Base-by-base conservation (phyloP, 1,140 invertebrate species). In the Hirudo medicinalis region DNA sequence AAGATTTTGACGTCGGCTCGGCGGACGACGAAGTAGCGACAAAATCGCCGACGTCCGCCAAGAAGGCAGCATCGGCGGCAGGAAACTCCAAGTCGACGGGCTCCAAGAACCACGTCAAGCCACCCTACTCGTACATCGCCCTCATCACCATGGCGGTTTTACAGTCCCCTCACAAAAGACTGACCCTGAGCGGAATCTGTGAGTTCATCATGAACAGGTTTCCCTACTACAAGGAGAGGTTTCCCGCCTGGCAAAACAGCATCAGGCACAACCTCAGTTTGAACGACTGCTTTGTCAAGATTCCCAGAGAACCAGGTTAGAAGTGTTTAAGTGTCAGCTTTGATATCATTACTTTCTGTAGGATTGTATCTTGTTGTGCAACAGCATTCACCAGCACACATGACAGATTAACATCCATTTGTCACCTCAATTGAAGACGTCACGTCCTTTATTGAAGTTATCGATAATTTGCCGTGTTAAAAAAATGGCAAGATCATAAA, bases 121-220 rank as follows among this genome's bases (percentile, higher is more conserved):
- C 94, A 2, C 92, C 94, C 0, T 97, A 97, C 80, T 97, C 93
- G 0, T 98, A 98, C 83, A 97, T 98, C 74, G 94, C 94, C 0
- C 84, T 97, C 0, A 98, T 97, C 76, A 96, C 94, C 0, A 97
- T 97, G 94, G 90, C 94, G 20, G 97, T 99, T 68, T 85, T 97
- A 0, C 93, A 97, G 76, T 94, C 92, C 22, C 92, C 92, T 17
- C 90, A 95, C 77, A 96, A 96, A 83, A 94, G 95, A 78, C 83
- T 97, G 17, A 98, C 95, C 0, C 84, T 99, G 0, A 95, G 92
- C 77, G 94, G 94, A 25, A 99, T 99, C 73, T 99, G 94, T 84
- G 94, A 98, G 80, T 97, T 98, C 80, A 99, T 99, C 74, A 97
- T 96, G 89, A 90, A 89, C 22, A 86, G 91, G 74, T 99, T 99